Conservation (phyloP, 2,888 invertebrate species). For the Drosophila macrospina region DNA sequence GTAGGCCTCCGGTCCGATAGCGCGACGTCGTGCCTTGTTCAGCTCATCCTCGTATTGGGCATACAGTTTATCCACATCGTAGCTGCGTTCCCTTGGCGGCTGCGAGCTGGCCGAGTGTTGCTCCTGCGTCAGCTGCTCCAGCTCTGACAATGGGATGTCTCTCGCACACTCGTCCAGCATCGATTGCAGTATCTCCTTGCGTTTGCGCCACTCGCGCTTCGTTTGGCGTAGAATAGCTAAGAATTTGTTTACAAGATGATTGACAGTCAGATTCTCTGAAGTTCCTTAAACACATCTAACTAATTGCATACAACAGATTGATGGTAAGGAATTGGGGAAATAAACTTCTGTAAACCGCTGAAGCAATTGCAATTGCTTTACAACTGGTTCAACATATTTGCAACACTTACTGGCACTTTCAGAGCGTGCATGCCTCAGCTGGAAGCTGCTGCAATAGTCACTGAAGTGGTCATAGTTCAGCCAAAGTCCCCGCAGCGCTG, state of each 20-base stretch:
- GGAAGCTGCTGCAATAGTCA: constrained; percentile 85
- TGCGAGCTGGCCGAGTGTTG: constrained; percentile 72
- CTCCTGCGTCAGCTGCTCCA: constrained; percentile 75
- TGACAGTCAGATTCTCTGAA: too few relatives aligned
- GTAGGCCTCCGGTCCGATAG: constrained; percentile 82
- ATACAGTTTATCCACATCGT: constrained; percentile 85
- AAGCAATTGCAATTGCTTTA: neutral
- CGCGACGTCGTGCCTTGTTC: constrained; percentile 80
- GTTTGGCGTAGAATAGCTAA: constrained; percentile 82
- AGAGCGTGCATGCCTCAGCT: constrained; percentile 70
- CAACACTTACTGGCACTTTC: constrained; percentile 71
- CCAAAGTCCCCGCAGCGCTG: constrained; percentile 86
- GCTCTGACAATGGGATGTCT: constrained; percentile 72
- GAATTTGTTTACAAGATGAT: too few relatives aligned
- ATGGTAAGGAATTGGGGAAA: too few relatives aligned
- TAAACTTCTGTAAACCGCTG: neutral
- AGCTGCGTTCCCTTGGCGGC: constrained; percentile 69
- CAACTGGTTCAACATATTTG: neutral
- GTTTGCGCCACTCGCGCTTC: constrained; percentile 85
- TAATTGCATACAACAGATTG: too few relatives aligned
- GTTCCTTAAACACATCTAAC: too few relatives aligned
- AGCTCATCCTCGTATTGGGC: constrained; percentile 84
- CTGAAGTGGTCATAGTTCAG: constrained; percentile 87
- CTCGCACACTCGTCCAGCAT: constrained; percentile 83
- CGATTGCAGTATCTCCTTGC: constrained; percentile 84